Base-by-base conservation (phyloP, 2,888 invertebrate genomes). In the Archips crataeganus region DNA sequence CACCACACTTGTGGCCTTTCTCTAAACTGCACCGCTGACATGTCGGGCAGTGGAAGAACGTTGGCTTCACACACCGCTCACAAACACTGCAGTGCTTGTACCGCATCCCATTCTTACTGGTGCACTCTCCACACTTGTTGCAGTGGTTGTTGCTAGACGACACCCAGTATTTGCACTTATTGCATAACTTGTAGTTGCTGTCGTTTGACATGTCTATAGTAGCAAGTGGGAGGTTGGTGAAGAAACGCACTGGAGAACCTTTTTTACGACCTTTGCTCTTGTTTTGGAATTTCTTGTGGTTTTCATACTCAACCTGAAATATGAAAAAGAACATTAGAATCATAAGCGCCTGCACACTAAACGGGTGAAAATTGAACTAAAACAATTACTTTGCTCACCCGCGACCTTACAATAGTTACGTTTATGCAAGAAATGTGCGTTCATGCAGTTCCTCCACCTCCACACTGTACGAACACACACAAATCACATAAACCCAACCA, bases 211-310 rank as follows among this genome's bases (percentile, higher is more conserved):
- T 77, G 75, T 92, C 88, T 34, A 95, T 90, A 1, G 93, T 95
- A 63, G 89, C 81, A 0, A 95, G 87, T 0, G 96, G 95, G 32
- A 98, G 90, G 88, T 98, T 98, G 2, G 98, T 98, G 84, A 98
- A 99, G 79, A 99, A 96, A 13, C 99, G 95, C 0, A 98, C 97
- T 0, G 98, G 98, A 0, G 98, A 98, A 0, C 97, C 97, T 42
- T 96, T 93, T 84, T 97, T 97, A 49, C 96, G 95, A 1, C 96
- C 97, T 34, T 95, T 95, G 65, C 92, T 94, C 49, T 94, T 90
- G 77, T 95, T 95, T 79, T 96, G 95, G 89, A 97, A 98, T 79
- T 96, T 94, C 61, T 95, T 95, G 91, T 98, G 98, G 90, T 98
- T 98, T 69, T 96, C 96, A 87, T 98, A 98, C 81, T 96, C 96